Base-by-base conservation (phyloP, 2,888 invertebrate species). In the Drosophila birchii region DNA sequence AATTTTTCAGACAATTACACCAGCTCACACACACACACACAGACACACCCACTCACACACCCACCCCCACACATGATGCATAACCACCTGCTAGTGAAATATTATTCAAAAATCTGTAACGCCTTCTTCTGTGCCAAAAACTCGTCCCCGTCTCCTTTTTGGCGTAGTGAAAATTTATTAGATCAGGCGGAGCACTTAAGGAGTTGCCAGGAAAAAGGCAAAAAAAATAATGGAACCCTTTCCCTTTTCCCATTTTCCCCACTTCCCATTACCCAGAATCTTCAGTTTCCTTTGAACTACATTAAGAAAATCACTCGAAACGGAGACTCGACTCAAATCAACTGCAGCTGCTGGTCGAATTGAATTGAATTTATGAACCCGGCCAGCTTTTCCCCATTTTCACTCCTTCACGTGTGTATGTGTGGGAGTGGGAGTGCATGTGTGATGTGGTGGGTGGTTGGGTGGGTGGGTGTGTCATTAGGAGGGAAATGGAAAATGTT, bases 71-170 rank as follows among this genome's bases (percentile, higher is more conserved):
- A 82, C 68, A 80, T 82, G 83, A 82, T 88, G 82, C 76, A 78
- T 80, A 43, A 14, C 82, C 72, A 82, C 76, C 88, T 82, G 84
- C 84, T 83, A 70, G 86, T 84, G 79, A 87, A 89, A 85, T 89
- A 87, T 89, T 89, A 85, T 79, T 88, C 87, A 88, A 85, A 85
- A 85, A 85, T 85, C 87, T 76, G 87, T 73, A 81, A 86, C 87
- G 77, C 66, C 75, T 51, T 12, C 51, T 23, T 51, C 32, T 34
- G n/a, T 7, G n/a, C 51, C 51, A n/a, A 57, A 47, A 68, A 51
- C 16, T 14, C 49, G 43, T 12, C 18, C 23, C 47, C 36, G 56
- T 29, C 69, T 56, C 44, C 59, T 44, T 43, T 43, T 34, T 44
- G 47, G 49, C 72, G 72, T 58, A 71, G 76, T 62, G 77, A 43